Conservation (phyloP, 2,113 vertebrate species). For the Micronycteris hirsuta region DNA sequence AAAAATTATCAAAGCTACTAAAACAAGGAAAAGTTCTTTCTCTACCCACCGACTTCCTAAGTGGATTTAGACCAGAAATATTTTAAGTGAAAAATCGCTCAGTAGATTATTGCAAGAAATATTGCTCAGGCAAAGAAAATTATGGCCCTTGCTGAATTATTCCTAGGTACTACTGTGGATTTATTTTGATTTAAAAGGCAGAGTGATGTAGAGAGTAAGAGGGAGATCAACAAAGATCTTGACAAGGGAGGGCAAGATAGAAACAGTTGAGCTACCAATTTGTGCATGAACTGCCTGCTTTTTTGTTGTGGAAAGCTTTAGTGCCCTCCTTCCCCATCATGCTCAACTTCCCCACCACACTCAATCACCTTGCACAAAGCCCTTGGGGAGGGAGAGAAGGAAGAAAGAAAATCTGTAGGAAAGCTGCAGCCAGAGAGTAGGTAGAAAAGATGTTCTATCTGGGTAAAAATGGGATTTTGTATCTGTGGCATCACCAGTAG, state of each 20-base stretch:
- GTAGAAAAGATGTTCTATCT: background rate
- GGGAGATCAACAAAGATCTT: background rate
- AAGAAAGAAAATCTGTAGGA: background rate
- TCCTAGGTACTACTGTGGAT: too few relatives aligned
- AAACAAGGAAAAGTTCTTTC: background rate
- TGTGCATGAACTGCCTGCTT: fast-evolving
- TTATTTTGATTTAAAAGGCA: background rate
- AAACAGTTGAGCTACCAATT: background rate
- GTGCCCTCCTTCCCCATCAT: background rate
- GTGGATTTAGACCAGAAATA: background rate
- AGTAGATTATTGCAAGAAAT: background rate
- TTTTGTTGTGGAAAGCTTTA: background rate
- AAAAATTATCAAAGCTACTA: background rate
- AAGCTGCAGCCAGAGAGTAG: background rate
- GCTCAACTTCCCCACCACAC: background rate
- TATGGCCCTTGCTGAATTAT: background rate
- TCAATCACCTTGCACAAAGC: background rate
- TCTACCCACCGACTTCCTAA: background rate
- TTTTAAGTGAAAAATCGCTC: background rate
- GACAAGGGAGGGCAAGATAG: too few relatives aligned
- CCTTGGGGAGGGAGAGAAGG: background rate
- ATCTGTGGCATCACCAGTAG: background rate
- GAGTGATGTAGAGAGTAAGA: background rate
- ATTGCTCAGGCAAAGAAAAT: background rate
- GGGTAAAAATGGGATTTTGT: background rate